Percentiles rank a stretch among this genome's conserved stretches.
These are phyloP conservation scores for Tanypteryx hageni DNA, from an alignment of 2,888 invertebrate species.

Conservation along the genomic window DNA sequence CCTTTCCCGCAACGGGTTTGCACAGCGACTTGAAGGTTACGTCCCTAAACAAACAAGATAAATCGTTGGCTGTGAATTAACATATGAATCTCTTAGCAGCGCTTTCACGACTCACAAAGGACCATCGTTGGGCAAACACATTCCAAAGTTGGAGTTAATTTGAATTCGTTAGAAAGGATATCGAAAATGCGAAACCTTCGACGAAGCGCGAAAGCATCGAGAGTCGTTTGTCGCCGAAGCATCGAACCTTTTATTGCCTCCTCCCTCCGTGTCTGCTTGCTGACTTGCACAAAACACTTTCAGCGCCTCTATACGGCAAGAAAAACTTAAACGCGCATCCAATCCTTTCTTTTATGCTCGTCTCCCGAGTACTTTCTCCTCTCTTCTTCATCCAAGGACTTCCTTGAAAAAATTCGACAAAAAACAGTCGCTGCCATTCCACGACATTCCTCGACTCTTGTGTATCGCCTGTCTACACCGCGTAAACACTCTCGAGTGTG, in stretches of 20 bases:
- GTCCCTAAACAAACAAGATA: too few species aligned
- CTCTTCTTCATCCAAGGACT: neutral
- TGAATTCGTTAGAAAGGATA: neutral
- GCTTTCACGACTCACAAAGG: too few species aligned
- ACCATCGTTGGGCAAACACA: too few species aligned
- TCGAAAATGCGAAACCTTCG: neutral
- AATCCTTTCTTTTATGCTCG: conserved; percentile 1
- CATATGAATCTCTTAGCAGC: too few species aligned
- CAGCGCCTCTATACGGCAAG: neutral
- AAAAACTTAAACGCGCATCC: neutral
- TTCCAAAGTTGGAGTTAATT: too few species aligned
- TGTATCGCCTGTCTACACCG: neutral
- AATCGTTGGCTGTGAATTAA: too few species aligned
- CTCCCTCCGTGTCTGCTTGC: too few species aligned
- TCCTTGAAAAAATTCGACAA: neutral
- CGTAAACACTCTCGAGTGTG: neutral
- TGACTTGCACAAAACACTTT: neutral
- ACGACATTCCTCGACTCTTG: neutral
- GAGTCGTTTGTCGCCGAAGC: neutral
- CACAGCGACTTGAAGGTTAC: too few species aligned
- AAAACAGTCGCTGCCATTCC: neutral
- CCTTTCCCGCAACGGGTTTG: too few species aligned
- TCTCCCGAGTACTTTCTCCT: conserved; percentile 13
- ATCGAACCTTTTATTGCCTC: too few species aligned
- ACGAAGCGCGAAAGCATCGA: neutral